These are phyloP conservation scores for Seriola rivoliana DNA, from an alignment of 2,113 vertebrate species.

Conservation along the genomic window DNA sequence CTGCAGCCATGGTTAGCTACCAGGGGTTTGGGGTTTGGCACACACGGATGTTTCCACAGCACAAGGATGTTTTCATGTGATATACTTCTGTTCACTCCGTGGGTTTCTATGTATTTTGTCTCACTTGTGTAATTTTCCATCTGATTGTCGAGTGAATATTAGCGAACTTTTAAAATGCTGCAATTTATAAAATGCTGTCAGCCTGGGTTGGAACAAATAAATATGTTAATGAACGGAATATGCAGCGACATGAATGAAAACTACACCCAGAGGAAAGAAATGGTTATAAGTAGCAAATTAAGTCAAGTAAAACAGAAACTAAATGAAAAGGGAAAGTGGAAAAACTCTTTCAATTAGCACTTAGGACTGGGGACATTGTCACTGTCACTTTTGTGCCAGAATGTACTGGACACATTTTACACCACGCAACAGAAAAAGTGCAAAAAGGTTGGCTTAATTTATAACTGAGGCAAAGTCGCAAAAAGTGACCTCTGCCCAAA, in stretches of 20 bases:
- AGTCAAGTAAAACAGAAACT: background rate
- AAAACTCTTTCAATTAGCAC: background rate
- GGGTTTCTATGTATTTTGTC: constrained; percentile 14
- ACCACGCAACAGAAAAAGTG: background rate
- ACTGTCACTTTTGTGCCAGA: background rate
- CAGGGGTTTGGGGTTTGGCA: constrained; percentile 76
- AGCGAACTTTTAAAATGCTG: constrained; percentile 9
- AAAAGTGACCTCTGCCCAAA: background rate
- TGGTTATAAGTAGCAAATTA: background rate
- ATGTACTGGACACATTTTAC: background rate
- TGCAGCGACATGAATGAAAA: background rate
- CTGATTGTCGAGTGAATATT: constrained; percentile 28
- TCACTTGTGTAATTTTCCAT: constrained; percentile 24
- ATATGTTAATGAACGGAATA: constrained; percentile 26
- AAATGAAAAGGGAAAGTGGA: background rate
- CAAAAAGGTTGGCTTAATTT: background rate
- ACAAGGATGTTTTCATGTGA: constrained; percentile 58
- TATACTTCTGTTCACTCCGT: constrained; percentile 41
- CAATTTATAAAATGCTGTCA: constrained; percentile 18
- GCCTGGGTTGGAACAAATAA: constrained; percentile 2
- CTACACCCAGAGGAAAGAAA: background rate
- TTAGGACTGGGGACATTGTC: background rate
- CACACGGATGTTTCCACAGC: constrained; percentile 49
- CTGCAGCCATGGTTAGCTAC: constrained; percentile 60
- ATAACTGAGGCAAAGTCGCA: background rate